Evolutionary conservation across 2,797 vertebrate genomes (phyloP), one percentile per base, ranked within the genome.

Genomic region (Vireo griseus): DNA sequence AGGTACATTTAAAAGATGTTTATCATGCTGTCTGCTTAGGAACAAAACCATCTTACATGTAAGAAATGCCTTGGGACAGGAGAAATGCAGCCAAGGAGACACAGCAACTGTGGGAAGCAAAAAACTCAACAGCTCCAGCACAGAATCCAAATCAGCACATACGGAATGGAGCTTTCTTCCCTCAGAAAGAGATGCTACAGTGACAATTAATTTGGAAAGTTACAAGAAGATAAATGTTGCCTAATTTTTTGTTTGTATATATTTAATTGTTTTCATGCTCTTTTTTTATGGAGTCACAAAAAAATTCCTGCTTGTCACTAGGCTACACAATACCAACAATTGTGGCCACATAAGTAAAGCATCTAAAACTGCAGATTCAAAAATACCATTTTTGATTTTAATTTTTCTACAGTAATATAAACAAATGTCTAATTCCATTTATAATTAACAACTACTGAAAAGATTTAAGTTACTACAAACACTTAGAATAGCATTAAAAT

Each of bases 341-440:
- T 51, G 31, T 2, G 45, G n/a, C 18, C 48, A 54, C 16, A 4
- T 0, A 1, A 87, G 3, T 10, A 35, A 55, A 74, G 25, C 40
- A 63, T 8, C 8, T 22, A 20, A 54, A 79, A 79, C 1, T 8
- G 19, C 11, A 25, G 14, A 33, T 16, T 10, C 77, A 16, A 55
- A 90, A 86, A 40, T 4, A 44, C 1, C 0, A 0, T 1, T 6
- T 44, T 55, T 66, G 2, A 59, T 47, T 63, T 55, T 76, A 14
- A 7, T 78, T 90, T 35, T 66, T 48, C 63, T 33, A 8, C 18
- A 44, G 18, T 12, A n/a, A 63, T 15, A 24, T 25, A 62, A 94
- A 48, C 12, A 6, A 19, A 94, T 24, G 15, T 52, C 13, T 52
- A 55, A 35, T 40, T 48, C 5, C 10, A n/a, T 48, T 67, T n/a